These are phyloP conservation scores for Periparus ater DNA, from an alignment of 2,797 vertebrate species.

Conservation along the genomic window DNA sequence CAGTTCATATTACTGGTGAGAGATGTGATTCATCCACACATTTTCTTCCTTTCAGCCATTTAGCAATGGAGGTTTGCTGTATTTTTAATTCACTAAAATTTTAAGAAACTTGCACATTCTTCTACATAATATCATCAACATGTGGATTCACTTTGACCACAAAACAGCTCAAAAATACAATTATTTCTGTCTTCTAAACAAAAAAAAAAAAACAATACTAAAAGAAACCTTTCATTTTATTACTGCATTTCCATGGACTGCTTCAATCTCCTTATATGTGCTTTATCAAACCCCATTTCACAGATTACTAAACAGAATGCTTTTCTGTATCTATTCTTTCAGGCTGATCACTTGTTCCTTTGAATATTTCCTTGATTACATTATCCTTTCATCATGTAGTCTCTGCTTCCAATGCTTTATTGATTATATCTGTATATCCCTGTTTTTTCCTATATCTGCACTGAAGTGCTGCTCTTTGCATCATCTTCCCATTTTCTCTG, in stretches of 20 bases:
- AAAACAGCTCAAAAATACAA: not conserved
- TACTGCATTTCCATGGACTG: not conserved
- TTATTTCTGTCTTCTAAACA: not conserved
- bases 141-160: not conserved
- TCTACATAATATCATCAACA: not conserved
- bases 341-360: not conserved
- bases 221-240: not conserved
- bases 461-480: not conserved
- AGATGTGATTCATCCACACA: not conserved
- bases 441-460: not conserved
- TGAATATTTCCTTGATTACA: conserved; percentile 6
- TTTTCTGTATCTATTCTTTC: not conserved
- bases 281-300: not conserved
- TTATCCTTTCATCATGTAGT: not conserved
- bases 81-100: not conserved
- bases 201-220: not conserved
- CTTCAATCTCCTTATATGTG: not conserved
- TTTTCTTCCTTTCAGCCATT: not conserved
- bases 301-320: not conserved
- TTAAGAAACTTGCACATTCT: not conserved
- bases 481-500: not conserved
- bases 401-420: not conserved
- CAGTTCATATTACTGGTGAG: not conserved
- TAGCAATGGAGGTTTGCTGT: not conserved
- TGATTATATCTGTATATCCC: not conserved